Evolutionary conservation across 2,797 vertebrate genomes (phyloP).

Genomic region (Pagetopsis macropterus): DNA sequence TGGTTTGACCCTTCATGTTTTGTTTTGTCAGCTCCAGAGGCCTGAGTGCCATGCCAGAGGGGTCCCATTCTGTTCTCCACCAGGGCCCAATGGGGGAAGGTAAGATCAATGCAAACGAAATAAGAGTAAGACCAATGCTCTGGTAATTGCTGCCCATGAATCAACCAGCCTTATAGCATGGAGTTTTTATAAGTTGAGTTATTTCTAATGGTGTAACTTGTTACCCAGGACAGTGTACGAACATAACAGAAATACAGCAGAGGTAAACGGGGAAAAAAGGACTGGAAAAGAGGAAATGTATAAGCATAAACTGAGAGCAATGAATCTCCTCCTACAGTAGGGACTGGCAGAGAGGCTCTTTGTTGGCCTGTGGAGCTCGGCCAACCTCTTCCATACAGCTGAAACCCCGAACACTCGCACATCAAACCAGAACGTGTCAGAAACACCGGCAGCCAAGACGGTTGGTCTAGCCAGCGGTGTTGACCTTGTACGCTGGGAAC

Average conservation of each 20-base stretch:
- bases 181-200: slow-evolving; percentile 13
- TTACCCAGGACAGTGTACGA: slow-evolving; percentile 37
- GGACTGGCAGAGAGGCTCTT: slow-evolving; percentile 74
- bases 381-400: slow-evolving; percentile 60
- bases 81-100: slow-evolving; percentile 87
- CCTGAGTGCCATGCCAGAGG: slow-evolving; percentile 86
- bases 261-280: slow-evolving; percentile 66
- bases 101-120: slow-evolving; percentile 62
- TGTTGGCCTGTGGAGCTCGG: slow-evolving; percentile 71
- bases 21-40: slow-evolving; percentile 75
- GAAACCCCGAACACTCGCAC: slow-evolving; percentile 61
- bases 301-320: slow-evolving; percentile 55
- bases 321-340: slow-evolving; percentile 73
- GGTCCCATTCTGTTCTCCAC: slow-evolving; percentile 76
- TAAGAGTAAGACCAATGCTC: slow-evolving; percentile 1
- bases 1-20: slow-evolving; percentile 54
- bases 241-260: slow-evolving; percentile 41
- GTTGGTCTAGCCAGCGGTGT: slow-evolving; percentile 51
- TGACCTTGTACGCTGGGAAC: slow-evolving; percentile 58
- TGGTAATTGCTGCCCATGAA: slow-evolving; percentile 31
- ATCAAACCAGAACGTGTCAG: slow-evolving; percentile 69
- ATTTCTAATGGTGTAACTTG: slow-evolving; percentile 43
- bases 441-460: slow-evolving; percentile 56
- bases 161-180: slow-evolving; percentile 24
- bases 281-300: slow-evolving; percentile 71